Percentiles rank a stretch among this genome's conserved stretches.
Evolutionary conservation across 2,797 vertebrate species (phyloP).

Genomic region (Darevskia nairensis): DNA sequence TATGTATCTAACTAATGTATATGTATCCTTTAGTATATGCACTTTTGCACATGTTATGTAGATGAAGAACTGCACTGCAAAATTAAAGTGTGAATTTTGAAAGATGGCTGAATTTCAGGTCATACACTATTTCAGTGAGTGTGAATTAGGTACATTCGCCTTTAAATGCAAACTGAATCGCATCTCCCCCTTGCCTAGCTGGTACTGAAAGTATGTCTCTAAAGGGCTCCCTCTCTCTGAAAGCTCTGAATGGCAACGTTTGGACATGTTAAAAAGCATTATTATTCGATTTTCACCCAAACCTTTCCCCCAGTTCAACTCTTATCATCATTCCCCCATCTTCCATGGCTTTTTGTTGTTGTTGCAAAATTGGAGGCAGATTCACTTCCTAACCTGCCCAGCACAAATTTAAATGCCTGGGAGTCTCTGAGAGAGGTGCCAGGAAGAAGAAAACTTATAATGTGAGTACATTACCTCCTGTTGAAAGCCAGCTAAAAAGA

Average conservation of each 20-base stretch:
- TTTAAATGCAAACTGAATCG: too few relatives aligned
- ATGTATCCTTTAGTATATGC: too few relatives aligned
- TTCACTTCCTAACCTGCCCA: accelerated
- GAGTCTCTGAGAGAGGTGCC: conserved; percentile 29
- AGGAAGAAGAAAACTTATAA: conserved; percentile 9
- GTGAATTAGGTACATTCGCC: too few relatives aligned
- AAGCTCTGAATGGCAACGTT: background rate
- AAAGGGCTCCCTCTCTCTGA: background rate
- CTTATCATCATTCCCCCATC: background rate
- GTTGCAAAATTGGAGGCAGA: conserved; percentile 1
- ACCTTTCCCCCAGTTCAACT: background rate
- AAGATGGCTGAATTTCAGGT: too few relatives aligned
- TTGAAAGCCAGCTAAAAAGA: conserved; percentile 60
- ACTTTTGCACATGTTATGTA: too few relatives aligned
- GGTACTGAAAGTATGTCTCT: background rate
- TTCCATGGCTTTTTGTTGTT: background rate
- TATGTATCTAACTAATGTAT: too few relatives aligned
- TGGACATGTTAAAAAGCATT: background rate
- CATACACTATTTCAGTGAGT: too few relatives aligned
- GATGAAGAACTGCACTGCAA: too few relatives aligned
- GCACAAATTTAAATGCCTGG: conserved; percentile 34
- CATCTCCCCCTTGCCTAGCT: background rate
- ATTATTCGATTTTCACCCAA: background rate
- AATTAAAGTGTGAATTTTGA: too few relatives aligned
- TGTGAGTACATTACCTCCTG: background rate